Conservation (phyloP, 2,797 vertebrate genomes). For the Psittacula derbiana region DNA sequence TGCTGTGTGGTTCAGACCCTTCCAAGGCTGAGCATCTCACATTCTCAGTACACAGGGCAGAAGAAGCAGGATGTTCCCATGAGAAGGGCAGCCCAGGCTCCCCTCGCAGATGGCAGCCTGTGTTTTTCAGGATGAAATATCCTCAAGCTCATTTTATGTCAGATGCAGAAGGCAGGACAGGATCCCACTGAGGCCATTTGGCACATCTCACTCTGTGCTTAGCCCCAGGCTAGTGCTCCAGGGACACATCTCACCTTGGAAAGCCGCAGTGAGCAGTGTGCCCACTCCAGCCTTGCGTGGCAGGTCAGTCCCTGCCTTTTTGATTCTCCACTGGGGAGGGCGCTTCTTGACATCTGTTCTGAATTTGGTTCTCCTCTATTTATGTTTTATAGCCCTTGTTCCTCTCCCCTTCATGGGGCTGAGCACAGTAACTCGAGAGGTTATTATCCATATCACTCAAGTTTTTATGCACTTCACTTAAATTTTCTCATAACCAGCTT, state of each 20-base stretch:
- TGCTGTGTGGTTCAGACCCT: neutral
- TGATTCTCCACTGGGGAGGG: neutral
- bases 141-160: neutral
- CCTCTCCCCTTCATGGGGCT: neutral
- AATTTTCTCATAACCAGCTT: neutral
- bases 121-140: neutral
- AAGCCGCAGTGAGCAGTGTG: neutral
- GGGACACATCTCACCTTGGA: neutral
- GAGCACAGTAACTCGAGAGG: neutral
- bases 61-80: neutral
- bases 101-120: accelerated
- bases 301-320: neutral
- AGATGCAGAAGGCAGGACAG: neutral
- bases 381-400: conserved; percentile 22
- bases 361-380: conserved; percentile 17
- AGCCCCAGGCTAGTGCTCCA: neutral
- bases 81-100: neutral
- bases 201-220: neutral
- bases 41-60: neutral
- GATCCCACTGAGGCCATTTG: neutral
- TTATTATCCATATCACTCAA: neutral
- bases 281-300: neutral
- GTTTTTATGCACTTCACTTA: neutral
- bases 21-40: neutral
- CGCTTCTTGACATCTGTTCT: conserved; percentile 45